A percentile compares a stretch with the other conserved stretches of the same genome.
These are phyloP conservation scores for Branchipolynoe longqiensis DNA, from an alignment of 2,888 invertebrate species.

Conservation along the genomic window DNA sequence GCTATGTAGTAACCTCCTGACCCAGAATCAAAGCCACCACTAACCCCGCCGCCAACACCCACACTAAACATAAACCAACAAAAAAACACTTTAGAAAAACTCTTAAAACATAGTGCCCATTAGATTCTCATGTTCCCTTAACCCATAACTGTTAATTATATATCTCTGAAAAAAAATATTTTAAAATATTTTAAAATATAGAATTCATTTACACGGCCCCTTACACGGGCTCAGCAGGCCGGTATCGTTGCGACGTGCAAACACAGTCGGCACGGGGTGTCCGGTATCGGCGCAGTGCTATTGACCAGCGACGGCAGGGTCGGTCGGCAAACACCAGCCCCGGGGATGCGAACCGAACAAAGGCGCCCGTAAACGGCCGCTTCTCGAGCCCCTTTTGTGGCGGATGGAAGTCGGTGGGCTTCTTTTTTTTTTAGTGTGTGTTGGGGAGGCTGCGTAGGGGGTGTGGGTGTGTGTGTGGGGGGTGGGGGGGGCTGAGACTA, in stretches of 20 bases:
- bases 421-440: no score
- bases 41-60: neutral
- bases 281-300: constrained; percentile 1
- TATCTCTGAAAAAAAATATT: no score
- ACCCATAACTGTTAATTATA: no score
- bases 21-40: neutral
- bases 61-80: neutral
- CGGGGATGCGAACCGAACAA: constrained; percentile 16
- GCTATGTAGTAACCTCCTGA: neutral
- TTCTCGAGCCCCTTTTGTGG: constrained; percentile 24
- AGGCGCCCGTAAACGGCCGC: constrained; percentile 30
- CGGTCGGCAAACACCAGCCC: constrained; percentile 26
- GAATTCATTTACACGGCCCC: no score
- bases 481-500: no score
- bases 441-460: no score
- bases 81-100: no score
- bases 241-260: constrained; percentile 20
- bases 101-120: no score
- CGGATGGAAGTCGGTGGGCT: no score
- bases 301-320: constrained; percentile 24
- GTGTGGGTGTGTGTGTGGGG: neutral
- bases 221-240: neutral
- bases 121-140: no score
- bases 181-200: no score
- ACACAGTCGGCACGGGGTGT: constrained; percentile 45